Evolutionary conservation across 2,797 vertebrate species (phyloP).

Genomic region (Macroramphosus scolopax): DNA sequence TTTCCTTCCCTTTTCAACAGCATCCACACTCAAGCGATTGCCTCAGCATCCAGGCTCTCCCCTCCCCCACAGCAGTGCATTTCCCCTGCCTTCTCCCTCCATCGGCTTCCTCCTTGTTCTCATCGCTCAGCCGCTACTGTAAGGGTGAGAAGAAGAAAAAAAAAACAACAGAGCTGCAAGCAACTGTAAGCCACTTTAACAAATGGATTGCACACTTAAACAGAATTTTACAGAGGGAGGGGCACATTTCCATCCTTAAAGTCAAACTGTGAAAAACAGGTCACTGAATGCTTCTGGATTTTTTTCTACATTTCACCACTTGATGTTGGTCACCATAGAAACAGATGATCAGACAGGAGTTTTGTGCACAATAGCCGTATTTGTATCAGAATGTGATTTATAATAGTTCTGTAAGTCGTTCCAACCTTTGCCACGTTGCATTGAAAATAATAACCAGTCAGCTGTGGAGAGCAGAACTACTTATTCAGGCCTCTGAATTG

Average conservation of each 20-base stretch:
- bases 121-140: conserved; percentile 34
- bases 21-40: conserved; percentile 60
- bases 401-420: no score
- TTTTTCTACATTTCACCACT: conserved; percentile 63
- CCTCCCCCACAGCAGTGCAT: conserved; percentile 65
- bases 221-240: conserved; percentile 33
- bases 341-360: conserved; percentile 78
- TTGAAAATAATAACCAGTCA: no score
- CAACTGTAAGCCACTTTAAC: conserved; percentile 49
- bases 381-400: conserved; percentile 48
- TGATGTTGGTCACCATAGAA: conserved; percentile 85
- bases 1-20: conserved; percentile 54
- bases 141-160: conserved; percentile 39
- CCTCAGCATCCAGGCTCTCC: conserved; percentile 64
- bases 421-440: no score
- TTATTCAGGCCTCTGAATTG: conserved; percentile 14
- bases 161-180: conserved; percentile 39
- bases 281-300: conserved; percentile 60
- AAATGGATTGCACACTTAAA: conserved; percentile 42
- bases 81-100: conserved; percentile 59
- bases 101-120: conserved; percentile 51
- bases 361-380: conserved; percentile 63
- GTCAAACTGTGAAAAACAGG: conserved; percentile 66
- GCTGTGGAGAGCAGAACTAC: conserved; percentile 20
- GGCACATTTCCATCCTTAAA: conserved; percentile 52